Evolutionary conservation across 2,797 vertebrate genomes (phyloP).

Genomic region (Sandelia bainsii): DNA sequence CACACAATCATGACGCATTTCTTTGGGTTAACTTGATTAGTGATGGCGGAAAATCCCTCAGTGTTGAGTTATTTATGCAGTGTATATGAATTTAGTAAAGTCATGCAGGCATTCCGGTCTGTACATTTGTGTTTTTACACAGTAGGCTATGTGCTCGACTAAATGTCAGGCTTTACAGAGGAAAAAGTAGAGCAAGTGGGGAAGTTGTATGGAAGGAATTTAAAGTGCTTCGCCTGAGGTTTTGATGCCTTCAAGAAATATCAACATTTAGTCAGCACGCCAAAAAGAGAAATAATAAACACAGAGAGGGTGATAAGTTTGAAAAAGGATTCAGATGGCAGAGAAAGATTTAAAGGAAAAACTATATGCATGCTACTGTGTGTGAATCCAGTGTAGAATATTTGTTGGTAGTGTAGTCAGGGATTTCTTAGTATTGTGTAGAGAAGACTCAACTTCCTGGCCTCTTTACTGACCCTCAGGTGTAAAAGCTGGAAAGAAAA

Average conservation of each 20-base stretch:
- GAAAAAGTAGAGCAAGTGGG: conserved; percentile 60
- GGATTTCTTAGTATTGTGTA: conserved; percentile 18
- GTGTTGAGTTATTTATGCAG: conserved; percentile 68
- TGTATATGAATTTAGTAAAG: conserved; percentile 66
- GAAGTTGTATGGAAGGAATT: conserved; percentile 42
- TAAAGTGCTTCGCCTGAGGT: conserved; percentile 54
- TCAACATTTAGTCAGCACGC: conserved; percentile 69
- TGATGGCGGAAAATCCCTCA: conserved; percentile 74
- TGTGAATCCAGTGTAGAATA: conserved; percentile 17
- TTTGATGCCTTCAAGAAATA: conserved; percentile 70
- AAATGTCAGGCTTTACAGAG: conserved; percentile 74
- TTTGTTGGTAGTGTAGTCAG: neutral
- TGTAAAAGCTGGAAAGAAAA: conserved; percentile 96
- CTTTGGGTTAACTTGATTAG: conserved; percentile 81
- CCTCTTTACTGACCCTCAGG: conserved; percentile 77
- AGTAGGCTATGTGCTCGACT: conserved; percentile 50
- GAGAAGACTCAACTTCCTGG: conserved; percentile 18
- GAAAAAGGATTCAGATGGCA: conserved; percentile 33
- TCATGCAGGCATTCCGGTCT: conserved; percentile 52
- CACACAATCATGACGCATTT: conserved; percentile 80
- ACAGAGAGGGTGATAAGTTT: conserved; percentile 38
- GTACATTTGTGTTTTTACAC: conserved; percentile 35
- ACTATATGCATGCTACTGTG: conserved; percentile 5
- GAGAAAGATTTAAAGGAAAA: conserved; percentile 36
- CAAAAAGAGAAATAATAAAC: conserved; percentile 60